Percentiles rank a stretch among this genome's conserved stretches.
phyloP scores from a whole-genome alignment of 1,140 invertebrate species.

The Megalonaias nervosa region DNA sequence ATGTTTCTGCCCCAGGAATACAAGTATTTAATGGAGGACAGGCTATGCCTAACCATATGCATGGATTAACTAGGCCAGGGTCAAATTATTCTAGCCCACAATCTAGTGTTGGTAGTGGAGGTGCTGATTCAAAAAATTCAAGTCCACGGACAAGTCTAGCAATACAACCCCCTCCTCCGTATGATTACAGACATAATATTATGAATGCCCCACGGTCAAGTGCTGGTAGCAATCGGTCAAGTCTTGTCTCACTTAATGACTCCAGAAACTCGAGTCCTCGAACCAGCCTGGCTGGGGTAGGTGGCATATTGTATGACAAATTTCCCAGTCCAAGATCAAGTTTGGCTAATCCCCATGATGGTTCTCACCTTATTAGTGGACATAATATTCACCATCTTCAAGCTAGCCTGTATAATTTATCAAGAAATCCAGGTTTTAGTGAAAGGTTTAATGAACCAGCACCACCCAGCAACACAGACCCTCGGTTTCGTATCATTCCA shows the following conservation, averaged over 20 bases:
- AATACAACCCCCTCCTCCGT: conserved; percentile 55
- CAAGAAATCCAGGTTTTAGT: conserved; percentile 32
- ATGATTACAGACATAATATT: conserved; percentile 74
- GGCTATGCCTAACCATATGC: too few relatives aligned
- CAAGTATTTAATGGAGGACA: too few relatives aligned
- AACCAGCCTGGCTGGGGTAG: conserved; percentile 69
- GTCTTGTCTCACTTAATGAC: conserved; percentile 70
- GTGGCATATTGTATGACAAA: conserved; percentile 57
- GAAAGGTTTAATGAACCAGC: conserved; percentile 64
- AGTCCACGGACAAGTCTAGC: conserved; percentile 76
- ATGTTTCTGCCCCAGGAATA: too few relatives aligned
- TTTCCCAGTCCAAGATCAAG: conserved; percentile 60
- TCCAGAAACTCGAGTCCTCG: conserved; percentile 75
- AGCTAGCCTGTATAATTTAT: conserved; percentile 19
- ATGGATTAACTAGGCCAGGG: conserved; percentile 11
- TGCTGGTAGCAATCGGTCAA: conserved; percentile 73
- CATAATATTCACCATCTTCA: conserved; percentile 28
- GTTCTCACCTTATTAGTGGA: not conserved
- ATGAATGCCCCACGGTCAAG: conserved; percentile 58
- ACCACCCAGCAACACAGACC: conserved; percentile 56
- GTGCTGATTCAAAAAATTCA: conserved; percentile 75
- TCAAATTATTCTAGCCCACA: conserved; percentile 74
- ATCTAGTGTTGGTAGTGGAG: conserved; percentile 76
- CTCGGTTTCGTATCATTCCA: conserved; percentile 42
- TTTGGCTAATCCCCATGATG: conserved; percentile 39